Conservation (phyloP, 2,888 invertebrate genomes). For the Cephus runcator region DNA sequence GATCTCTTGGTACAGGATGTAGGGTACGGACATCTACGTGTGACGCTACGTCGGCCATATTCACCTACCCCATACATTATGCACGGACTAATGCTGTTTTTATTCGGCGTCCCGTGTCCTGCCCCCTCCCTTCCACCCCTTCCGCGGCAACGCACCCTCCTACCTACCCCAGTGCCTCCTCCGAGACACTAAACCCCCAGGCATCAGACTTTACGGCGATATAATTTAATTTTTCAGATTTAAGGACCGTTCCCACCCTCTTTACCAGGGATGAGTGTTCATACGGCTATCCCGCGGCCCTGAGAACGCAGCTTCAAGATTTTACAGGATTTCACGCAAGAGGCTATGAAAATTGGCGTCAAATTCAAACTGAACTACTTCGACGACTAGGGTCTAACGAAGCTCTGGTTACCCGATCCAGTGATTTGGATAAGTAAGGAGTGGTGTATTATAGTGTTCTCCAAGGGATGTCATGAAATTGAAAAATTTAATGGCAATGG, state of each 20-base stretch:
- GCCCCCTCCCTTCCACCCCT: slow-evolving; percentile 11
- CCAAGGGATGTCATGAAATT: background rate
- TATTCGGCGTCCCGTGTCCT: slow-evolving; percentile 50
- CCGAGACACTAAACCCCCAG: slow-evolving; percentile 55
- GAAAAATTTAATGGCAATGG: background rate
- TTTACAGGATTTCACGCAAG: background rate
- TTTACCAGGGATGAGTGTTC: background rate
- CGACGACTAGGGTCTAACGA: background rate
- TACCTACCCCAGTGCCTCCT: slow-evolving; percentile 35
- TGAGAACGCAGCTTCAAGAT: background rate
- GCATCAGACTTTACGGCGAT: slow-evolving; percentile 60
- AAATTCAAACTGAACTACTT: background rate
- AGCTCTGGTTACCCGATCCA: background rate
- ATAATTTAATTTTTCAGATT: slow-evolving; percentile 65
- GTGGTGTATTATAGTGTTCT: background rate
- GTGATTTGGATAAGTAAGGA: background rate
- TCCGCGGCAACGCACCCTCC: slow-evolving; percentile 18
- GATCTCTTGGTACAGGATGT: background rate
- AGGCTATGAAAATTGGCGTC: background rate
- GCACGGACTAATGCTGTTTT: slow-evolving; percentile 64
- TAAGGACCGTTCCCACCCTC: slow-evolving; percentile 46
- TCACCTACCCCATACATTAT: slow-evolving; percentile 54
- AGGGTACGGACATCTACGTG: slow-evolving; percentile 1
- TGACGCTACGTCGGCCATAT: slow-evolving; percentile 3
- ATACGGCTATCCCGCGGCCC: background rate